These are phyloP conservation scores for Morus bassanus DNA, from an alignment of 2,797 vertebrate species.

Conservation along the genomic window DNA sequence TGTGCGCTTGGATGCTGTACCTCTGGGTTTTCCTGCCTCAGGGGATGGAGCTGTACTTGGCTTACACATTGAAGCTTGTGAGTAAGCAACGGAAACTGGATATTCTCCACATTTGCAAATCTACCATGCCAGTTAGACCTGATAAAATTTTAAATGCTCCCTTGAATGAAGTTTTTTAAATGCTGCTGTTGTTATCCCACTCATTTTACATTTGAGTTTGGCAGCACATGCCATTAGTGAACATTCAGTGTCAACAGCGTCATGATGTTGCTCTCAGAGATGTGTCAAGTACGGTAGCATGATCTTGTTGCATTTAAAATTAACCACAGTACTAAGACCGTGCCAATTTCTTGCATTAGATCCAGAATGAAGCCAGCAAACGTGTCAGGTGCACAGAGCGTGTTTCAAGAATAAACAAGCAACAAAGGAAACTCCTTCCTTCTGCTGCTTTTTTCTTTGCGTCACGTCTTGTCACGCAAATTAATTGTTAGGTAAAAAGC, in stretches of 20 bases:
- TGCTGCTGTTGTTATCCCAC: constrained; percentile 28
- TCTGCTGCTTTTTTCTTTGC: background rate
- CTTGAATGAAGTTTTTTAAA: constrained; percentile 52
- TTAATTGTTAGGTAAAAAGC: background rate
- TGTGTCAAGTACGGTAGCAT: background rate
- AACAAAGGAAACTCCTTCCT: background rate
- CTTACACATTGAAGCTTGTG: background rate
- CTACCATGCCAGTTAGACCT: constrained; percentile 14
- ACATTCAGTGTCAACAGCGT: constrained; percentile 34
- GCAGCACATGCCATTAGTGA: constrained; percentile 44
- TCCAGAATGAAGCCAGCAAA: background rate
- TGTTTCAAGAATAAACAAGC: background rate
- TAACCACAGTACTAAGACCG: background rate
- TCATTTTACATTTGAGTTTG: constrained; percentile 43
- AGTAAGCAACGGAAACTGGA: constrained; percentile 13
- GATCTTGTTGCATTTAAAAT: constrained; percentile 57
- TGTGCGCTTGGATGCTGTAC: background rate
- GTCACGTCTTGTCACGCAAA: background rate
- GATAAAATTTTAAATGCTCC: constrained; percentile 65
- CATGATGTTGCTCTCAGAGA: constrained; percentile 39
- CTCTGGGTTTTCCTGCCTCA: background rate
- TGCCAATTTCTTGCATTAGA: constrained; percentile 40
- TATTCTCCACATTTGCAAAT: constrained; percentile 19
- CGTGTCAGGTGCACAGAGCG: constrained; percentile 4
- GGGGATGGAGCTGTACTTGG: background rate